A percentile compares a stretch with the other conserved stretches of the same genome.
phyloP scores from a whole-genome alignment of 2,888 invertebrate genomes.

The Muschampia plurimacula region DNA sequence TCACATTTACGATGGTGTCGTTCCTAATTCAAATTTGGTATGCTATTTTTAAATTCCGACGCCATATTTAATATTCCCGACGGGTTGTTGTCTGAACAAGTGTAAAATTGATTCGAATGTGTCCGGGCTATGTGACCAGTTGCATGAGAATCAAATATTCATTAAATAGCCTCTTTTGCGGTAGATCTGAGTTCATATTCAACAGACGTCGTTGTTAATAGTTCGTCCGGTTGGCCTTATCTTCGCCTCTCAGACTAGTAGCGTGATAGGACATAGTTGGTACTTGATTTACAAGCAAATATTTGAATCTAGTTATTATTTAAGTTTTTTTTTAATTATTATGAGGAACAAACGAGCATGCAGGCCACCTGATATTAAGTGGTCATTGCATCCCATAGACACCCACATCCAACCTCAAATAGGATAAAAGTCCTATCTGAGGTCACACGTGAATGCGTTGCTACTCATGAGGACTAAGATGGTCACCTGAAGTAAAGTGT shows the following conservation, averaged over 20 bases:
- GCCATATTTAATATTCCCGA: conserved; percentile 49
- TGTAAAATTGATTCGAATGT: conserved; percentile 71
- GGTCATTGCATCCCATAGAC: too few species aligned
- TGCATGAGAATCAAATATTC: conserved; percentile 75
- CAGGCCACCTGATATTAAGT: too few species aligned
- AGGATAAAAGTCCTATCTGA: too few species aligned
- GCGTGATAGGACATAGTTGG: conserved; percentile 54
- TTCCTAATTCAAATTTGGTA: conserved; percentile 25
- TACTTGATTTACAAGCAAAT: conserved; percentile 51
- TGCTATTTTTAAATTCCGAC: conserved; percentile 44
- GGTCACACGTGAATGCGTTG: too few species aligned
- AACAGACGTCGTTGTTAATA: conserved; percentile 75
- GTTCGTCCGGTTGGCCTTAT: conserved; percentile 71
- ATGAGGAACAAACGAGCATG: too few species aligned
- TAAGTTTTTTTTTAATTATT: too few species aligned
- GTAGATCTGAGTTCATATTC: conserved; percentile 70
- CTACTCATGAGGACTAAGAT: too few species aligned
- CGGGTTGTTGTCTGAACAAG: conserved; percentile 48
- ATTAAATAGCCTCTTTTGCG: conserved; percentile 67
- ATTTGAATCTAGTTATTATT: neutral
- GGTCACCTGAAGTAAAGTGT: too few species aligned
- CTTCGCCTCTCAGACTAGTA: conserved; percentile 70
- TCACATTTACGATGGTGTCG: neutral
- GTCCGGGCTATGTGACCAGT: conserved; percentile 57
- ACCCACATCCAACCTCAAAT: too few species aligned